Evolutionary conservation across 1,140 invertebrate species (phyloP), one percentile per base, ranked within the genome.

Genomic region (Drosophila teissieri): DNA sequence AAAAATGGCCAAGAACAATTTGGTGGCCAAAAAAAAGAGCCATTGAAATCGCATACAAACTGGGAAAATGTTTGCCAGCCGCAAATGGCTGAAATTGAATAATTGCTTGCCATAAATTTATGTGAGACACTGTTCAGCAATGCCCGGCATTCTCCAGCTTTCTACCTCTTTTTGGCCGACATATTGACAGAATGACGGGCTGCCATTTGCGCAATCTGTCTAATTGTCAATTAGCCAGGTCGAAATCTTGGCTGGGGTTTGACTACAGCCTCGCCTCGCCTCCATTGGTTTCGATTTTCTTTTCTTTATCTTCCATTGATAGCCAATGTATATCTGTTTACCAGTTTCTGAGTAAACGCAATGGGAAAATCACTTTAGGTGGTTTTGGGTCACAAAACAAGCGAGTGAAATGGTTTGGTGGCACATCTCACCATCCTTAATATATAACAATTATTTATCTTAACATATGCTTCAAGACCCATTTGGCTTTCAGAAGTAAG

Each of bases 41-140:
- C 31, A 55, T 46, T 11, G 3, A 42, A 57, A 54, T 42, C 15
- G 42, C 44, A 31, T n/a, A 48, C 44, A 11, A 42, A 57, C 45
- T 37, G 34, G 10, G 27, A 55, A 65, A 42, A 48, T 19, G 45
- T 27, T 74, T 45, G 61, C 62, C 44, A 73, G 73, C 68, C 48
- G 52, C 72, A 83, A 63, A 72, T 82, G 80, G 57, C 76, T 68
- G 75, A 88, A 89, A 84, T 80, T 84, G 84, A 84, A 88, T 88
- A 88, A 88, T 88, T 88, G 84, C 64, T 65, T 54, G 78, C 80
- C 84, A 78, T 74, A 80, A 88, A 88, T 88, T 80, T 89, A 89
- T 88, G 85, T 90, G 84, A 84, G 84, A 88, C 75, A 88, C 83
- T 88, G 75, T 76, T 42, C 49, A 10, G 70, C 67, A 72, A 76